These are phyloP conservation scores for Phortica variegata DNA, from an alignment of 1,140 invertebrate genomes.

Conservation along the genomic window DNA sequence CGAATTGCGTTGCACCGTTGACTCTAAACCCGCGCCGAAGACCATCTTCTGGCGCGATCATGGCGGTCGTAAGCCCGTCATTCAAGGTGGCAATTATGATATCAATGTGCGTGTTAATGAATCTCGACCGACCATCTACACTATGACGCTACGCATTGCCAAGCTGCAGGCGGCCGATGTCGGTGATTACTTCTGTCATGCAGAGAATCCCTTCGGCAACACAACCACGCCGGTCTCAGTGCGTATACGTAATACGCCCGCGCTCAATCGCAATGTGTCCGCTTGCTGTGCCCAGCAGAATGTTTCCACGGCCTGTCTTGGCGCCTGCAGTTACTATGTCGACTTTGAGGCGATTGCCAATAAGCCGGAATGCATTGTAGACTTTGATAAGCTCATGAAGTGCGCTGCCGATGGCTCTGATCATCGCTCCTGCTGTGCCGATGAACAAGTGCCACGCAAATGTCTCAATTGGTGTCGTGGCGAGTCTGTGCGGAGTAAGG, in stretches of 20 bases:
- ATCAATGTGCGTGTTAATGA: conserved; percentile 59
- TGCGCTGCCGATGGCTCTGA: conserved; percentile 79
- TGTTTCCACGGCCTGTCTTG: conserved; percentile 71
- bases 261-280: conserved; percentile 67
- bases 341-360: conserved; percentile 79
- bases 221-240: conserved; percentile 70
- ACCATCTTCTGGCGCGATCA: conserved; percentile 78
- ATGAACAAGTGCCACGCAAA: conserved; percentile 69
- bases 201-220: conserved; percentile 76
- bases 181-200: conserved; percentile 79
- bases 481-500: conserved; percentile 64
- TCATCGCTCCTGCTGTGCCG: conserved; percentile 76
- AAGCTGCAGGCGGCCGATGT: conserved; percentile 69
- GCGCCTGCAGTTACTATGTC: conserved; percentile 77
- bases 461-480: conserved; percentile 74
- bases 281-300: conserved; percentile 76
- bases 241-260: conserved; percentile 63
- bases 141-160: conserved; percentile 72
- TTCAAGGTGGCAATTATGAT: conserved; percentile 72
- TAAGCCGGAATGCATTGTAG: conserved; percentile 73
- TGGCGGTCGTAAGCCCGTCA: conserved; percentile 68
- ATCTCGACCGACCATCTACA: conserved; percentile 62
- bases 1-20: conserved; percentile 72
- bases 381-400: conserved; percentile 83
- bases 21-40: conserved; percentile 74